phyloP scores from a whole-genome alignment of 2,888 invertebrate species.

The Drosophila borborema region DNA sequence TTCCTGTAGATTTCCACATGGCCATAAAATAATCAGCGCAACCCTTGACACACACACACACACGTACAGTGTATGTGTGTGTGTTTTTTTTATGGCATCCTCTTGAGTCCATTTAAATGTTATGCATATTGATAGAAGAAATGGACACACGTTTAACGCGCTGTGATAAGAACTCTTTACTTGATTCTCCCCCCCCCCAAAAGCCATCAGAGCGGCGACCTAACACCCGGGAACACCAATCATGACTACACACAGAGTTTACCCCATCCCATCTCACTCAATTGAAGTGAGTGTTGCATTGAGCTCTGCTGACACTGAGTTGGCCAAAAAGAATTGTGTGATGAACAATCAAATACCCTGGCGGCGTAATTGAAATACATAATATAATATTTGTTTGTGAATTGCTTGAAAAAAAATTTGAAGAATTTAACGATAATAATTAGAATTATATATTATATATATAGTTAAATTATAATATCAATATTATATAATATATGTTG shows the following conservation, averaged over 20 bases:
- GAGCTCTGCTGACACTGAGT: conserved; percentile 23
- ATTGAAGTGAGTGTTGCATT: conserved; percentile 8
- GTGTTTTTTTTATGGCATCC: conserved; percentile 30
- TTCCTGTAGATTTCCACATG: conserved; percentile 77
- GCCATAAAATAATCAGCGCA: conserved; percentile 78
- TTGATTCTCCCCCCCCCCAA: not conserved
- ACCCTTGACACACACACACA: conserved; percentile 70
- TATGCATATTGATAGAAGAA: conserved; percentile 25
- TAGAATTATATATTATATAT: too few species aligned
- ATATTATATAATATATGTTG: too few species aligned
- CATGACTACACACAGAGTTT: not conserved
- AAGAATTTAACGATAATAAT: too few species aligned
- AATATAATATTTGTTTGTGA: too few species aligned
- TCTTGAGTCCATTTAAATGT: conserved; percentile 37
- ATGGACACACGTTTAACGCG: conserved; percentile 25
- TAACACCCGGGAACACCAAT: not conserved
- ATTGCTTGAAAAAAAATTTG: too few species aligned
- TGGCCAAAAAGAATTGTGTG: conserved; percentile 3
- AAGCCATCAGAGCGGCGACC: conserved; percentile 7
- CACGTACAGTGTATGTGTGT: not conserved
- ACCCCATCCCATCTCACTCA: not conserved
- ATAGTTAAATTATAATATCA: too few species aligned
- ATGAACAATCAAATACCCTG: conserved; percentile 1
- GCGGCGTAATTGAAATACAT: not conserved
- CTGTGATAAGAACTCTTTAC: conserved; percentile 31